Percentiles rank a stretch among this genome's conserved stretches.
Evolutionary conservation across 2,797 vertebrate species (phyloP).

Genomic region (Pagetopsis macropterus): DNA sequence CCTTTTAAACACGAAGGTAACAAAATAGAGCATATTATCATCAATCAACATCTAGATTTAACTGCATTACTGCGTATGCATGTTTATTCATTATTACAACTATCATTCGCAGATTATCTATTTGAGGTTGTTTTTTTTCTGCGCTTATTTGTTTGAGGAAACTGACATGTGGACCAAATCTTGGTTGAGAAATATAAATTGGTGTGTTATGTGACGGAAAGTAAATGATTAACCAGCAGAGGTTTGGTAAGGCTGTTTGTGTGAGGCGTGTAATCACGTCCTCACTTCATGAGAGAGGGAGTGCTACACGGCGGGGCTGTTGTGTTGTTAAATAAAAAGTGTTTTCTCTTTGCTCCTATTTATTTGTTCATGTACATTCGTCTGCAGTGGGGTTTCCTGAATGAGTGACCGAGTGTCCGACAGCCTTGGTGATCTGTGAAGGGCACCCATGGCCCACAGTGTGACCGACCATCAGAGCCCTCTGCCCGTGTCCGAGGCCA

Average conservation of each 20-base stretch:
- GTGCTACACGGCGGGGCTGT: conserved; percentile 19
- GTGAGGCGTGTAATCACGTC: conserved; percentile 23
- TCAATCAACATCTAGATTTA: not conserved
- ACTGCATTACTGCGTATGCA: not conserved
- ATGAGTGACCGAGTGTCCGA: conserved; percentile 25
- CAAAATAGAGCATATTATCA: not conserved
- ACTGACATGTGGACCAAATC: not conserved
- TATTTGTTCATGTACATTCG: not conserved
- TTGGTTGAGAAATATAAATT: not conserved
- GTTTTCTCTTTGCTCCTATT: no score
- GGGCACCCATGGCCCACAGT: conserved; percentile 88
- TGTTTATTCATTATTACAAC: not conserved
- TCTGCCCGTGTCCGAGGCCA: conserved; percentile 79
- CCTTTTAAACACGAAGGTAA: conserved; percentile 36
- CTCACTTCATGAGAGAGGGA: not conserved
- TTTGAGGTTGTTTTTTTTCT: conserved; percentile 3
- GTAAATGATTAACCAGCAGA: not conserved
- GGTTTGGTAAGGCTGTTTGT: conserved; percentile 3
- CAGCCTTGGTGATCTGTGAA: conserved; percentile 33
- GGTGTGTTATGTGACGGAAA: not conserved
- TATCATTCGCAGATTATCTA: conserved; percentile 21
- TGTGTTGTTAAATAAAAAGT: not conserved
- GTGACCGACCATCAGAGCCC: conserved; percentile 83
- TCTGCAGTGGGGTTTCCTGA: conserved; percentile 33
- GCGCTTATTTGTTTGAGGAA: not conserved